Base-by-base conservation (phyloP, 2,113 vertebrate genomes). In the Ancistrus triradiatus region DNA sequence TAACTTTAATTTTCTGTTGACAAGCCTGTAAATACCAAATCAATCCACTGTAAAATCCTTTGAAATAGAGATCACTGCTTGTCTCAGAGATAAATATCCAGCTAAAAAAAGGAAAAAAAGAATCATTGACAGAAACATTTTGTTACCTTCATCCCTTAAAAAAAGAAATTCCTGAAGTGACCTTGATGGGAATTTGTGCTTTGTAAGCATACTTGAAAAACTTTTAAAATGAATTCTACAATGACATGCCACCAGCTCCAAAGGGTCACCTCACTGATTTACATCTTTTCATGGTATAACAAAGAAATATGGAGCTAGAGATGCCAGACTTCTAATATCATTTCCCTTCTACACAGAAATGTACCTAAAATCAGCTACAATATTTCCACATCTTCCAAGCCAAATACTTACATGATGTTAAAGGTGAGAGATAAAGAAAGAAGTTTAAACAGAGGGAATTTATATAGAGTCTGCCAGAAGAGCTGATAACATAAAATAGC, bases 1-100 rank as follows among this genome's bases (percentile, higher is more conserved):
- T 37, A 15, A n/a, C 7, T 35, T 48, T 17, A 6, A n/a, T 21
- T 59, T 47, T 24, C 7, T 28, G n/a, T 35, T 19, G 14, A 31
- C 3, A 47, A 60, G 11, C 17, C 15, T 53, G 50, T 28, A 10
- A 38, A 21, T 31, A 55, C 52, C 51, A 53, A 53, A 53, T 13
- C 19, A 35, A 9, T 2, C 10, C 21, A 19, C 31, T 37, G 15
- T 35, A 35, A 35, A 31, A n/a, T 53, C n/a, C 50, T 24, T 24
- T 13, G 7, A 52, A 42, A 5, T 42, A 40, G n/a, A 25, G 21
- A 25, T 62, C 46, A 25, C 17, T 37, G 2, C 52, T 31, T 42
- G 33, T 51, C 15, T 18, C 9, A 2, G 28, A 15, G 22, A 63
- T 37, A 63, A 38, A 51, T 40, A 27, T 28, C 19, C 33, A 21